Conservation (phyloP, 2,888 invertebrate genomes). For the Cremastinae sp. region DNA sequence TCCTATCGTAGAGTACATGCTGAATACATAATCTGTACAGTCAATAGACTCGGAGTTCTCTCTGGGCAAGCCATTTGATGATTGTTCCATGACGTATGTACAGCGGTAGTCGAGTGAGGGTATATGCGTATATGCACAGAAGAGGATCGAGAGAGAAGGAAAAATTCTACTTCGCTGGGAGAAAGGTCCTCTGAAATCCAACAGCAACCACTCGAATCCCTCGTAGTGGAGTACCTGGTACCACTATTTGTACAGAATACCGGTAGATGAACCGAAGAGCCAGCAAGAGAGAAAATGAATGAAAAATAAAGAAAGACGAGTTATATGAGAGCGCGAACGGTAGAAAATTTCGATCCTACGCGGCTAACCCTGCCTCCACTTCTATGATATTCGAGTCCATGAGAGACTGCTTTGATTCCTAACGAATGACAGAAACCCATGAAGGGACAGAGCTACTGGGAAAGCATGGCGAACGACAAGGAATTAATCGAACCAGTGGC, state of each 20-base stretch:
- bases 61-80: slow-evolving; percentile 31
- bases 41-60: slow-evolving; percentile 32
- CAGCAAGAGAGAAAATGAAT: not conserved
- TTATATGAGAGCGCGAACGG: slow-evolving; percentile 13
- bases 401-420: slow-evolving; percentile 25
- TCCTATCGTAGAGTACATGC: slow-evolving; percentile 18
- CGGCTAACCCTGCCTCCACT: slow-evolving; percentile 23
- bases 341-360: slow-evolving; percentile 31
- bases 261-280: slow-evolving; percentile 22
- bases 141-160: not conserved
- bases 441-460: too few relatives aligned
- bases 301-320: not conserved
- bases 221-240: slow-evolving; percentile 4
- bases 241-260: slow-evolving; percentile 19
- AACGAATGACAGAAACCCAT: slow-evolving; percentile 20
- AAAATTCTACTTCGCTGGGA: slow-evolving; percentile 18
- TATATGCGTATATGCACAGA: not conserved
- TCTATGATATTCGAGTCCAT: slow-evolving; percentile 5
- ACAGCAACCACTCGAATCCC: slow-evolving; percentile 51
- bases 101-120: slow-evolving; percentile 6
- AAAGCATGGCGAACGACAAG: slow-evolving; percentile 33
- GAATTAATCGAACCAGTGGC: slow-evolving; percentile 40
- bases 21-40: slow-evolving; percentile 38
- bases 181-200: slow-evolving; percentile 47
- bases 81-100: slow-evolving; percentile 37